Evolutionary conservation across 64 coral and sea anemone species (phyloP), one percentile per base, ranked within the genome.

Genomic region (Acropora tenuis): DNA sequence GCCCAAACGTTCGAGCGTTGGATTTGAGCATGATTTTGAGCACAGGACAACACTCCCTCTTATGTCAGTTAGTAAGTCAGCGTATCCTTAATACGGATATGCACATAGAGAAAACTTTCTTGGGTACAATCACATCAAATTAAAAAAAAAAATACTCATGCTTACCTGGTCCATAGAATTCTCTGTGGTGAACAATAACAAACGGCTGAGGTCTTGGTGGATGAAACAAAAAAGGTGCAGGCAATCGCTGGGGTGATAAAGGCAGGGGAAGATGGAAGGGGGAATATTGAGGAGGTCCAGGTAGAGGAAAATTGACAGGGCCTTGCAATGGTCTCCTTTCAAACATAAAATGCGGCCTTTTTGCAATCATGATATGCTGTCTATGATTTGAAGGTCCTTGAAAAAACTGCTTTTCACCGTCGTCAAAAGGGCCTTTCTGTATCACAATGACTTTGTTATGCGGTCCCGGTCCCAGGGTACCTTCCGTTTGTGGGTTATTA

Each of bases 241-340:
- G 92, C 15, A 93, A 5, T 44, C 60, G 12, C 69, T 87, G 84
- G 12, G 76, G 76, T 47, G 91, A 76, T 47, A 87, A 45, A 3
- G 83, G 57, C 4, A 53, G 75, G 3, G 91, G 91, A 60, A 78
- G 61, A 75, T 90, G 89, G 19, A 94, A 58, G 40, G 94, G 60
- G 6, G 87, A 82, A 73, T 91, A 41, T 3, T 74, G 85, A 1
- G 91, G 79, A 43, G 91, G 91, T 4, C 74, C 91, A 43, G 77
- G 88, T 5, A 90, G 69, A 30, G 88, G 88, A 6, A 93, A 59
- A 8, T 88, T 88, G 6, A 93, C 80, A 13, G 74, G 88, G 43
- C 78, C 77, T 9, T 96, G 95, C 4, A 93, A 63, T 2, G 95
- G 95, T 52, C 91, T 93, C 40, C 93, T 96, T 10, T 93, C 55